A percentile compares a stretch with the other conserved stretches of the same genome.
Evolutionary conservation across 2,113 vertebrate genomes (phyloP).

Genomic region (Elephantulus edwardii): DNA sequence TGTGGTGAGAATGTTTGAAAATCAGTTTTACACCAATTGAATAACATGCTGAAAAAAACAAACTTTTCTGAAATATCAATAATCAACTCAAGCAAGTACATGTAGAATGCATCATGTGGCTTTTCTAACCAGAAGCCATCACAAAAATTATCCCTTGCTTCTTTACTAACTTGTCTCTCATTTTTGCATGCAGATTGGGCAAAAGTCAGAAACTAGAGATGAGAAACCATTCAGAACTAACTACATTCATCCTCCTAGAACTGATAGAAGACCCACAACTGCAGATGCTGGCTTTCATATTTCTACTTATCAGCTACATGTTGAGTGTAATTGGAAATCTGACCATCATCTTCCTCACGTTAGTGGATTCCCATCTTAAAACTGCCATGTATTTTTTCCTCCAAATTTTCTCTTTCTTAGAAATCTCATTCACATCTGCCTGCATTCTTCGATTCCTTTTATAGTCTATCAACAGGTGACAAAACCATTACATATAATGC

Average conservation of each 20-base stretch:
- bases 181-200: neutral
- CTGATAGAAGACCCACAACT: constrained; percentile 51
- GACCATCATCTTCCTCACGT: constrained; percentile 29
- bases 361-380: constrained; percentile 16
- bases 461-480: neutral
- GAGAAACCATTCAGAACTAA: constrained; percentile 49
- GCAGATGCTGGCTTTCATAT: constrained; percentile 40
- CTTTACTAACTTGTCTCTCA: neutral
- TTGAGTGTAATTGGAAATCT: constrained; percentile 55
- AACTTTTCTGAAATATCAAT: no score
- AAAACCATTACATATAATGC: neutral
- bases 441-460: constrained; percentile 55
- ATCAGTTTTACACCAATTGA: no score
- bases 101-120: no score
- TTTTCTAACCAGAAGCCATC: no score
- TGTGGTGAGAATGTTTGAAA: no score
- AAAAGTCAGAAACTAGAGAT: neutral
- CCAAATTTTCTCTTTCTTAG: constrained; percentile 49
- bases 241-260: constrained; percentile 54
- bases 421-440: constrained; percentile 54
- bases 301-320: constrained; percentile 54
- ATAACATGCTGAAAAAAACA: no score
- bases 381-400: constrained; percentile 64
- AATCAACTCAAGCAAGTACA: no score
- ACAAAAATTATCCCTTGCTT: neutral